A percentile compares a stretch with the other conserved stretches of the same genome.
Evolutionary conservation across 53 echinoderm and acorn worm species (phyloP).

Genomic region (Henricia sp.): DNA sequence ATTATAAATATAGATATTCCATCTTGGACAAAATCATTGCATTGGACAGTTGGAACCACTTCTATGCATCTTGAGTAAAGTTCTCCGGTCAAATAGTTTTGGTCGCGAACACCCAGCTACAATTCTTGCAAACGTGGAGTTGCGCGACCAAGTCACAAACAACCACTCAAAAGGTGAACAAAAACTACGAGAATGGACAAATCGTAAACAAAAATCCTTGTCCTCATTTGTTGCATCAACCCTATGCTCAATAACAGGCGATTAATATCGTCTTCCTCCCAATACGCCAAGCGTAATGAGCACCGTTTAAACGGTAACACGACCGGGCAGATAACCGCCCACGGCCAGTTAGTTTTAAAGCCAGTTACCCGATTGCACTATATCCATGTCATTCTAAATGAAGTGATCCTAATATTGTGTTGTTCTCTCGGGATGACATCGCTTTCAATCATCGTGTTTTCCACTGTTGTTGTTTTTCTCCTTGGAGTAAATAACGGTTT

Average conservation of each 20-base stretch:
- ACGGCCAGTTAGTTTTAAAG: not conserved
- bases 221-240: not conserved
- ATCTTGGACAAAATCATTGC: too few relatives aligned
- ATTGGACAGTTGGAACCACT: constrained; percentile 16
- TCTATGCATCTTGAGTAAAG: not conserved
- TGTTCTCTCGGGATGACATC: not conserved
- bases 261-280: not conserved
- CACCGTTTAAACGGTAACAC: constrained; percentile 38
- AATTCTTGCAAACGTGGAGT: too few relatives aligned
- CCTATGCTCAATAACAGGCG: not conserved
- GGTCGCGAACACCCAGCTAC: too few relatives aligned
- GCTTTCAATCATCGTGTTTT: constrained; percentile 5
- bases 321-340: constrained; percentile 12
- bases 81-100: too few relatives aligned
- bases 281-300: not conserved
- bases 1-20: too few relatives aligned
- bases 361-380: not conserved
- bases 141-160: constrained; percentile 8
- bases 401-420: not conserved
- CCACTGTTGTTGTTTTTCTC: not conserved
- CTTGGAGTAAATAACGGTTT: not conserved
- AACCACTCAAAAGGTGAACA: not conserved
- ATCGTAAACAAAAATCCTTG: not conserved
- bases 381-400: not conserved
- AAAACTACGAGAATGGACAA: not conserved